Base-by-base conservation (phyloP, 1,140 invertebrate species). In the Maconellicoccus hirsutus region DNA sequence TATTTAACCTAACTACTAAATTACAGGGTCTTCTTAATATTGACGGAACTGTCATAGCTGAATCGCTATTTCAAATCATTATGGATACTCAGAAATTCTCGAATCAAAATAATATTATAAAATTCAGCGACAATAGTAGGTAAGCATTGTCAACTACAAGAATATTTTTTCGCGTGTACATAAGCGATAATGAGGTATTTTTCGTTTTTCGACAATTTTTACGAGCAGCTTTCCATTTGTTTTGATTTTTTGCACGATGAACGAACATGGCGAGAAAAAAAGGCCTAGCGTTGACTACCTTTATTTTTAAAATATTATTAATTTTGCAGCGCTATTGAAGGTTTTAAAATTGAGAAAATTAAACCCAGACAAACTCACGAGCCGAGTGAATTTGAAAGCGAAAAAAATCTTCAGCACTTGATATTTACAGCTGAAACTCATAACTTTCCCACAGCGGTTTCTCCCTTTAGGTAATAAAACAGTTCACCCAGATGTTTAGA, bases 381-480 rank as follows among this genome's bases (percentile, higher is more conserved):
- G 33, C 84, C 91, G 0, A 89, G 91, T 72, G 77, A 82, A 73
- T 85, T 97, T 61, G 74, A 80, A 10, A 73, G 84, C 52, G 77
- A 84, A 38, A 75, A 81, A 8, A 79, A 82, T 0, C 82, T 86
- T n/a, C 88, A 89, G 6, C 93, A 99, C 81, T 86, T 98, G n/a
- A 95, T 97, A 76, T 98, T 98, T 75, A 98, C 96, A 7, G 96
- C 96, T 0, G 96, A 99, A 82, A 99, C 96, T 0, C 96, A 99
- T 79, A 98, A 99, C 78, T 98, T 98, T 83, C 96, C 96, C 6
- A 99, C 96, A 52, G 96, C 93, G 61, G 89, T 93, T 61, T 89
- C 91, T 6, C 92, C 92, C 0, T 94, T 94, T 75, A 85, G 84
- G 84, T 85, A 80, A 75, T 33, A 12, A 33, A 33, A 33, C 12